Percentiles rank a stretch among this genome's conserved stretches.
These are phyloP conservation scores for Drosophila orosa DNA, from an alignment of 1,140 invertebrate genomes.

Conservation along the genomic window DNA sequence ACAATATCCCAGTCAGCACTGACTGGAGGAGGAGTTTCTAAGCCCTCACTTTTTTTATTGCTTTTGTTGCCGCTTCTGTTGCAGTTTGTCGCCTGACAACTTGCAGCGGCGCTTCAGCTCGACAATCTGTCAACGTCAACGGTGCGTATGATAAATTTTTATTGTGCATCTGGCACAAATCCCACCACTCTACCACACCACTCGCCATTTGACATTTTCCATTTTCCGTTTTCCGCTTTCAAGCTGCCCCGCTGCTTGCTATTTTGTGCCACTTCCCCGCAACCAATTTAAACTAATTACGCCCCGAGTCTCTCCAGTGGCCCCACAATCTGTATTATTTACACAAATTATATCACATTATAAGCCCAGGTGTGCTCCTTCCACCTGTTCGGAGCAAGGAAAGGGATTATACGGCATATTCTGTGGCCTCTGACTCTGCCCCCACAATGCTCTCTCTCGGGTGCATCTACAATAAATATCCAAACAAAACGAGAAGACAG, in stretches of 20 bases:
- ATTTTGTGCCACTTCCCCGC: constrained; percentile 5
- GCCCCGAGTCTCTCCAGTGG: constrained; percentile 5
- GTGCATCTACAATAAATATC: constrained; percentile 14
- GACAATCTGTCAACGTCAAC: constrained; percentile 80
- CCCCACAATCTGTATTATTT: constrained; percentile 46
- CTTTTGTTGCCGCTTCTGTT: constrained; percentile 23
- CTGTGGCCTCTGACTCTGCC: background rate
- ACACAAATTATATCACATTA: constrained; percentile 46
- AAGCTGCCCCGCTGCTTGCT: too few relatives aligned
- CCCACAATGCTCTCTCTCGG: background rate
- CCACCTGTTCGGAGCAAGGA: background rate
- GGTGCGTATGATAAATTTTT: constrained; percentile 81
- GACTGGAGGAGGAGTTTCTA: constrained; percentile 7
- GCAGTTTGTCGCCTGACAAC: constrained; percentile 39
- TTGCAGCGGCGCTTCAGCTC: constrained; percentile 42
- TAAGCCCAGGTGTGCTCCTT: too few relatives aligned
- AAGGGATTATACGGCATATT: constrained; percentile 25
- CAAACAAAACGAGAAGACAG: constrained; percentile 4
- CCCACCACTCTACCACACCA: constrained; percentile 21
- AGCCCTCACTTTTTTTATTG: constrained; percentile 13
- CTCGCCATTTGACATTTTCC: constrained; percentile 10
- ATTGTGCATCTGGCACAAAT: constrained; percentile 55
- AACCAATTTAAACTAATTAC: constrained; percentile 51
- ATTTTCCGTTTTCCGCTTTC: background rate
- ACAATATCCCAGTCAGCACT: background rate